Conservation (phyloP, 2,113 vertebrate species). For the Callithrix jacchus region DNA sequence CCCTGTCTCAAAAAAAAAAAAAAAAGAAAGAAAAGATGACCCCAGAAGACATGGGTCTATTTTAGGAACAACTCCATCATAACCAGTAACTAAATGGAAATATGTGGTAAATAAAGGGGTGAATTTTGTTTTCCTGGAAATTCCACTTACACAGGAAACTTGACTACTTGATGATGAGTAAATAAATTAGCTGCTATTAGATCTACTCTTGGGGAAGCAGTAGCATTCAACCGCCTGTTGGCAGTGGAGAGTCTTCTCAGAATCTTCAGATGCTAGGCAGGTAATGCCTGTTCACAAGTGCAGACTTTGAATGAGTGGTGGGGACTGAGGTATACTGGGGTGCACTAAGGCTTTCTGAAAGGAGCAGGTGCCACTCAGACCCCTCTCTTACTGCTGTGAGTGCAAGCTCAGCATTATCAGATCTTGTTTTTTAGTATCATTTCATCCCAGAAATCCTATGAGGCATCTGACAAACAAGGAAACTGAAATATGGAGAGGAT, state of each 20-base stretch:
- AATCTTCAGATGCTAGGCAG: neutral
- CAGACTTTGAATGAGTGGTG: neutral
- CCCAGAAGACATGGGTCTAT: neutral
- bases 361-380: neutral
- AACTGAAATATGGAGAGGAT: neutral
- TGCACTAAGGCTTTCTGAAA: neutral
- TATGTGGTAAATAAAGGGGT: neutral
- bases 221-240: neutral
- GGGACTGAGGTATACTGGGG: neutral
- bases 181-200: neutral
- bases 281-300: neutral
- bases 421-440: neutral
- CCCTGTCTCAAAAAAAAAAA: neutral
- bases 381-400: neutral
- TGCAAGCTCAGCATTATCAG: neutral
- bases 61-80: neutral
- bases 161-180: neutral
- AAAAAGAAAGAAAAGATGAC: too few relatives aligned
- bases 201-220: neutral
- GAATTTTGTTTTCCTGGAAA: constrained; percentile 2
- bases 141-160: constrained; percentile 6
- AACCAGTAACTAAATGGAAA: constrained; percentile 7
- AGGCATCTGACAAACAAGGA: neutral
- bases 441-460: neutral
- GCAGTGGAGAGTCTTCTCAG: neutral